Base-by-base conservation (phyloP, 2,113 vertebrate genomes). In the Coptodon bakossiorum region DNA sequence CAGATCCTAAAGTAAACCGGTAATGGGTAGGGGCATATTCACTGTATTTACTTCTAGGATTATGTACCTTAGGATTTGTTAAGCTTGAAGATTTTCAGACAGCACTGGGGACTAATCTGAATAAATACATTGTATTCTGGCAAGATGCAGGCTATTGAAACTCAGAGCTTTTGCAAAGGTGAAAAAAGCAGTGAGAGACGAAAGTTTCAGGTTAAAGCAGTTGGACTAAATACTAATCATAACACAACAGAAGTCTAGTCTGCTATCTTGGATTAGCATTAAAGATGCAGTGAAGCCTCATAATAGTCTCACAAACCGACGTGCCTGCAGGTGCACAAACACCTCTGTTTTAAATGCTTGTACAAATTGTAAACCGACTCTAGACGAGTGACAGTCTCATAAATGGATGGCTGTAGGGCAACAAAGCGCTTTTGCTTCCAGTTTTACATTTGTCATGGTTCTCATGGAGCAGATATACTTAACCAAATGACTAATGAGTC, bases 121-220 rank as follows among this genome's bases (percentile, higher is more conserved):
- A 68, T 68, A 68, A 68, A 68, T 68, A 68, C 10, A 94, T 95
- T 52, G 91, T 95, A 2, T 96, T 96, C 78, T 97, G 96, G 96
- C 91, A 76, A 22, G 53, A 48, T n/a, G n/a, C 57, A 40, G 83
- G 63, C 31, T 27, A 40, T 82, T 61, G 19, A 40, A 34, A 29
- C 52, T 73, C 36, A 27, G 38, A 38, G 16, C 27, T 27, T 48
- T 82, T 38, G 13, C 7, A 4, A 81, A 61, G 24, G 40, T 68
- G 59, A 19, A 80, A 13, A 53, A 27, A 85, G 43, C 24, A 66
- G 19, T 3, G 4, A 53, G 19, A 66, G 61, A 17, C 14, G 2
- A 45, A 71, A 6, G 0, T 61, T 22, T 68, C 9, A 79, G 50
- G 12, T 36, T n/a, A 66, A 80, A 40, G 40, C 9, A 16, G 50